Conservation (phyloP, 2,888 invertebrate genomes). For the Drosophila nr. medialis region DNA sequence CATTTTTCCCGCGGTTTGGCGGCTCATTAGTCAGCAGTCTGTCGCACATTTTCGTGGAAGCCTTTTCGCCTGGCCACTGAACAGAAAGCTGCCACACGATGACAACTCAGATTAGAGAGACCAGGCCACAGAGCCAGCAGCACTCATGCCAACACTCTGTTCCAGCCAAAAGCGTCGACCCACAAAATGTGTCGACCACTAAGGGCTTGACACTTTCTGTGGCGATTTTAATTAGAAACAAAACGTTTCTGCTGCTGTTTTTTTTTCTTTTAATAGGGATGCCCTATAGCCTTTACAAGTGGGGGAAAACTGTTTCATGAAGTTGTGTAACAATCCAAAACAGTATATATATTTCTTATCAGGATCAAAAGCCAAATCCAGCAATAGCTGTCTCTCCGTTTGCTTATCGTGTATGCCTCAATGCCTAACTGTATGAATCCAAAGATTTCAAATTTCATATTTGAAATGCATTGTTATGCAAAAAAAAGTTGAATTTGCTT, state of each 20-base stretch:
- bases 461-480: background rate
- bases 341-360: background rate
- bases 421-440: background rate
- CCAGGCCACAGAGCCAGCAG: slow-evolving; percentile 12
- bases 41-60: slow-evolving; percentile 79
- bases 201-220: slow-evolving; percentile 78
- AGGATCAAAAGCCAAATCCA: background rate
- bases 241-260: slow-evolving; percentile 31
- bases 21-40: slow-evolving; percentile 76
- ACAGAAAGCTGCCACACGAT: slow-evolving; percentile 79
- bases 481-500: background rate
- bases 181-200: slow-evolving; percentile 48
- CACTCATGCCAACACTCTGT: slow-evolving; percentile 18
- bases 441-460: background rate
- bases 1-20: slow-evolving; percentile 80
- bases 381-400: background rate
- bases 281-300: background rate
- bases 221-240: slow-evolving; percentile 77
- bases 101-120: slow-evolving; percentile 70
- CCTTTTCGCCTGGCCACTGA: slow-evolving; percentile 45
- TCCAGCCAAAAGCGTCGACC: slow-evolving; percentile 33
- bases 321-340: background rate
- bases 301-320: background rate
- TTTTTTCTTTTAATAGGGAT: background rate
- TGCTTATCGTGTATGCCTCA: background rate